Evolutionary conservation across 2,797 vertebrate species (phyloP), one percentile per base, ranked within the genome.

Genomic region (Halcyon badia): DNA sequence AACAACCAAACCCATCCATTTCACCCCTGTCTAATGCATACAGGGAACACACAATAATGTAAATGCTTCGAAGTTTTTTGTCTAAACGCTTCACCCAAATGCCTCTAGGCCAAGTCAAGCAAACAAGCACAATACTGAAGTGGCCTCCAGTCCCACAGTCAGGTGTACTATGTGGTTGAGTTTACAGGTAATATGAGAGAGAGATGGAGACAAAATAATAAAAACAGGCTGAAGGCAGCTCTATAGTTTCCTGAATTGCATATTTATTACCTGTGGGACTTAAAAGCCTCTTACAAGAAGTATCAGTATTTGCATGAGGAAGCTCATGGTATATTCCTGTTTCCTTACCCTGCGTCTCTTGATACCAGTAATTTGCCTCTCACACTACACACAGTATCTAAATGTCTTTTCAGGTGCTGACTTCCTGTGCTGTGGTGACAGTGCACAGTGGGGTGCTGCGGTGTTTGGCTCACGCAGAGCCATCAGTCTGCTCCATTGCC

Each of bases 391-490:
- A 14, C 1, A 26, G 42, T 46, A 33, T 16, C 3, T 0, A 0
- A 66, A 11, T 1, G 4, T 13, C 22, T 10, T 66, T 37, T 7
- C 11, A 16, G 56, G n/a, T 1, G 5, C 28, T 18, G 35, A 14
- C 21, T 3, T 7, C 28, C 28, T 2, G 0, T 0, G 0, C 1
- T 0, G 2, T 4, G 14, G 20, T 22, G 56, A 5, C 65, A 33
- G 85, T 0, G 4, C 4, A 1, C 0, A 0, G n/a, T 2, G 20
- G 10, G 11, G 10, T 41, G 42, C 71, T 46, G 37, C 26, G 8
- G 54, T 2, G 0, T 2, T 16, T 1, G 1, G 10, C 11, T 9
- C 25, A 13, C 0, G 0, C 3, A 4, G 21, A 48, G 11, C 5
- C 2, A 2, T 16, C 0, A 0, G 24, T 65, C 19, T 1, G 4